Evolutionary conservation across 2,113 vertebrate species (phyloP).

Genomic region (Syngnathus floridae): DNA sequence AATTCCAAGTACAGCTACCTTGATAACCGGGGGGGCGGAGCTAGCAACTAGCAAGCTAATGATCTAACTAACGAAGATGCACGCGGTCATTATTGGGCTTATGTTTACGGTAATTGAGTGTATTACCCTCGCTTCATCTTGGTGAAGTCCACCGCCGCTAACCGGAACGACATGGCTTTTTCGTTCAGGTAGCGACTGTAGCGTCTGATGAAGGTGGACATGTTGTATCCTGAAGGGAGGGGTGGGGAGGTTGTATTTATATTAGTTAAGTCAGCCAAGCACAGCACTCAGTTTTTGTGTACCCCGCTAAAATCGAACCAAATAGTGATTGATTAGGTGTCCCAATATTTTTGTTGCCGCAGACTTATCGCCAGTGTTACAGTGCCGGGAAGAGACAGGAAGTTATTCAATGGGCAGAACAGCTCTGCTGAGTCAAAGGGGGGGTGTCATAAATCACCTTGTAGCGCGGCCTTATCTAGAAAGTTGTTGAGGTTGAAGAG

Average conservation of each 20-base stretch:
- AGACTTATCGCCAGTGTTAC: constrained; percentile 31
- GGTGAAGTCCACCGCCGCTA: constrained; percentile 95
- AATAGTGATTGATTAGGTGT: not conserved
- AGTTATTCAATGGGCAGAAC: constrained; percentile 48
- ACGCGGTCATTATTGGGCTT: not conserved
- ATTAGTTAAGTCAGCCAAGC: not conserved
- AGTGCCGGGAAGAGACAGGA: constrained; percentile 36
- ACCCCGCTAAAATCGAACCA: not conserved
- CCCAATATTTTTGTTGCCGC: not conserved
- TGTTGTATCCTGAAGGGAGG: constrained; percentile 77
- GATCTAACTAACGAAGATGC: not conserved
- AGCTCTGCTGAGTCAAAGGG: constrained; percentile 42
- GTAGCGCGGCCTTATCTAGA: constrained; percentile 85
- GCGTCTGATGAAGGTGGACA: constrained; percentile 90
- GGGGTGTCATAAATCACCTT: constrained; percentile 73
- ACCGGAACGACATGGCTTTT: constrained; percentile 92
- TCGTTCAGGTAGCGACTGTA: constrained; percentile 97
- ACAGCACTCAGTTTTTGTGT: not conserved
- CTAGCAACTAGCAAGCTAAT: not conserved
- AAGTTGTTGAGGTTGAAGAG: constrained; percentile 94
- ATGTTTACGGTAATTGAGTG: not conserved
- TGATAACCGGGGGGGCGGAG: not conserved
- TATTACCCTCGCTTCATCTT: constrained; percentile 95
- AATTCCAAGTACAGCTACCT: not conserved
- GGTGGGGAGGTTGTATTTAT: not conserved